phyloP scores from a whole-genome alignment of 2,888 invertebrate species.

The Autographa gamma region DNA sequence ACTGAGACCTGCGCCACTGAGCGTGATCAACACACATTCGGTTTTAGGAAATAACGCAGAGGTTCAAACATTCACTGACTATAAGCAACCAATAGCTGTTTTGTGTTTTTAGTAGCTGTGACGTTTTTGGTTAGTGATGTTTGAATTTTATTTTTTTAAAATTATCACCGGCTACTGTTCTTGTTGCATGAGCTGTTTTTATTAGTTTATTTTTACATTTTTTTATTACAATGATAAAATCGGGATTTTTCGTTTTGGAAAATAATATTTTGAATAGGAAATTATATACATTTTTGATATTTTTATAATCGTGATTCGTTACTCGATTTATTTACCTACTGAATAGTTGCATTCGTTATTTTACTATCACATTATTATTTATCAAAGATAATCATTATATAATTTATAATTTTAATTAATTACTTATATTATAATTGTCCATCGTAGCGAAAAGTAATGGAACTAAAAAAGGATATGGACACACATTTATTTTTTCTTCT shows the following conservation, averaged over 20 bases:
- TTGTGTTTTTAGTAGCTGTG: slow-evolving; percentile 66
- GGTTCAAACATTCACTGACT: slow-evolving; percentile 86
- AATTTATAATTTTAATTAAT: no score
- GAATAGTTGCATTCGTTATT: no score
- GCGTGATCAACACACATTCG: slow-evolving; percentile 76
- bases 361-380: no score
- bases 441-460: no score
- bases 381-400: no score
- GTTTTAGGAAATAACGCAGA: slow-evolving; percentile 88
- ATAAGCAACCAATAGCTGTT: slow-evolving; percentile 58
- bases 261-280: no score
- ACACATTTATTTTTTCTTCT: no score
- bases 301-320: no score
- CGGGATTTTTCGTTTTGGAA: no score
- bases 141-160: slow-evolving; percentile 29
- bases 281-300: background rate
- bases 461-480: no score
- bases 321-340: no score
- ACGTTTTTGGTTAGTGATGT: slow-evolving; percentile 62
- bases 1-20: slow-evolving; percentile 66
- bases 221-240: background rate
- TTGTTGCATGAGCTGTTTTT: slow-evolving; percentile 48
- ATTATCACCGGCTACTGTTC: slow-evolving; percentile 11
- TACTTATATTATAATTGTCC: no score
- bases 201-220: background rate